Base-by-base conservation (phyloP, 2,797 vertebrate genomes). In the Fistularia tabacaria region DNA sequence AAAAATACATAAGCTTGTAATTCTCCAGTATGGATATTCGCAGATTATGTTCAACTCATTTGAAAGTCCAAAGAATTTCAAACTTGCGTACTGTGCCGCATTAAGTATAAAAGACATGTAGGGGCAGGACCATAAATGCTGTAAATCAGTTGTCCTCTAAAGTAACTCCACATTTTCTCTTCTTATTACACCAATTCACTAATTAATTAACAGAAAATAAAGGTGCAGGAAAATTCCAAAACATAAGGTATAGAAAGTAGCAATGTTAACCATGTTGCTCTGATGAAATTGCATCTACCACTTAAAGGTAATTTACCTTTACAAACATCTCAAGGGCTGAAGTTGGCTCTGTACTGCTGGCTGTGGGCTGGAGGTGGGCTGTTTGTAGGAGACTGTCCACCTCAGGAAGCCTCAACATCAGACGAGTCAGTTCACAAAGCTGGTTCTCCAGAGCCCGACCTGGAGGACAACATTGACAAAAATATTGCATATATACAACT, bases 401-500 rank as follows among this genome's bases (percentile, higher is more conserved):
- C 90, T 98, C 95, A 39, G 95, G 89, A 63, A 99, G 92, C 76
- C 88, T 91, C 76, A 94, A 89, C 55, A 98, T 85, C 68, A 98
- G 84, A 53, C 94, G 91, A 67, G 96, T 98, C 86, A 98, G 82
- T 80, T 97, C 95, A 46, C 76, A 74, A 82, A 98, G 82, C 81
- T 98, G 96, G 48, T 95, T 90, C 77, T 89, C 82, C 57, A 92
- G 84, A 43, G 83, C 85, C 59, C 87, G 92, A 39, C 84, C 95
- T 98, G 84, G 53, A 80, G 57, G 11, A 10, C 11, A 38, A 10
- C 9, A 38, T 9, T 48, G 14, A 55, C 3, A 36, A 12, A 11
- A 46, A 4, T 25, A 25, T 25, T 25, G 25, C 25, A 25, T 25
- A 25, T 25, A 25, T 25, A 25, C 25, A 25, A 25, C 25, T 25